phyloP scores from a whole-genome alignment of 2,797 vertebrate genomes.

The Atherinosoma microstoma region DNA sequence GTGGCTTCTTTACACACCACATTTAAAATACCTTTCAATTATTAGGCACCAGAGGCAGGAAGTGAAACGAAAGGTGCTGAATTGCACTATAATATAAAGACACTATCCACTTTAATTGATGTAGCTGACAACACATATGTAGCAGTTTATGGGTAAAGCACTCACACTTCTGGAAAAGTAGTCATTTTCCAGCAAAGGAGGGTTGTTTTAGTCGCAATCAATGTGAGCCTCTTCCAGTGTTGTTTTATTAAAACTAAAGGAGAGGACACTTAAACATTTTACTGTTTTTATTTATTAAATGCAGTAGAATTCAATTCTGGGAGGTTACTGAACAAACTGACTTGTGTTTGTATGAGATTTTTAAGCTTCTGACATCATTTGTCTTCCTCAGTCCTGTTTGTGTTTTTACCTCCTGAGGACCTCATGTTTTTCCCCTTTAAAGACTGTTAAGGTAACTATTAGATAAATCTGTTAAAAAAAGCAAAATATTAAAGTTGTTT shows the following conservation, averaged over 20 bases:
- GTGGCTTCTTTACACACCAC: constrained; percentile 62
- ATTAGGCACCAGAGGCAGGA: constrained; percentile 12
- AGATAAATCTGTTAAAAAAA: not conserved
- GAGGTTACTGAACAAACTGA: not conserved
- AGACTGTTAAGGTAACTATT: constrained; percentile 1
- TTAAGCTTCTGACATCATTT: not conserved
- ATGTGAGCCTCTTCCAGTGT: constrained; percentile 55
- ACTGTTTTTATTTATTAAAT: constrained; percentile 23
- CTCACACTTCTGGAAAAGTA: constrained; percentile 18
- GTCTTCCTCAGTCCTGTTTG: constrained; percentile 18
- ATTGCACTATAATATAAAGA: constrained; percentile 42
- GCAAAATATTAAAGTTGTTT: not conserved
- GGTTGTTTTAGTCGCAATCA: constrained; percentile 43
- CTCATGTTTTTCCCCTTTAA: not conserved
- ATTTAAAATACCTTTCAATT: constrained; percentile 56
- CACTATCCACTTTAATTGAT: constrained; percentile 43
- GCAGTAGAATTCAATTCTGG: not conserved
- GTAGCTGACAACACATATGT: constrained; percentile 73
- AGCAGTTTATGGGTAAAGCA: constrained; percentile 60
- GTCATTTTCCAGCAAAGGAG: constrained; percentile 28
- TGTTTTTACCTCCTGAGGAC: constrained; percentile 15
- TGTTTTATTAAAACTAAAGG: constrained; percentile 63
- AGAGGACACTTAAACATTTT: constrained; percentile 27
- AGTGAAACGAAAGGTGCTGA: not conserved
- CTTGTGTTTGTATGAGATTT: constrained; percentile 7